Evolutionary conservation across 2,888 invertebrate species (phyloP).

Genomic region (Sinodicranocentrus sp.): DNA sequence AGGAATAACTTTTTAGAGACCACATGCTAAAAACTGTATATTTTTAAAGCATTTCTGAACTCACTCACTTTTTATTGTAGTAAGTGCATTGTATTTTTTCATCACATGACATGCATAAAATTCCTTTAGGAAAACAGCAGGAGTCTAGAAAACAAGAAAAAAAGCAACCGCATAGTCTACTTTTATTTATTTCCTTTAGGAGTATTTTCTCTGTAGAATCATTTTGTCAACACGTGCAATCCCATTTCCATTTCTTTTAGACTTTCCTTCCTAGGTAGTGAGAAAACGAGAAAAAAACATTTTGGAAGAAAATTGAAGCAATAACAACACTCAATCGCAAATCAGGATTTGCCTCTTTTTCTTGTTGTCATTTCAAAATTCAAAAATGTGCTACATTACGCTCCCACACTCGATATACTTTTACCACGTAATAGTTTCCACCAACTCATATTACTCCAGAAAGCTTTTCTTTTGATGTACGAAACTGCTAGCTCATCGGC

Average conservation of each 20-base stretch:
- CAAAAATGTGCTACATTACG: too few relatives aligned
- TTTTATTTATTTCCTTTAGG: constrained; percentile 39
- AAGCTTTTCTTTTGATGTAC: too few relatives aligned
- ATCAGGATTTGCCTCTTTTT: constrained; percentile 6
- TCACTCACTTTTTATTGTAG: constrained; percentile 54
- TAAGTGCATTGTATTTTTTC: constrained; percentile 58
- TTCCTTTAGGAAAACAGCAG: constrained; percentile 68
- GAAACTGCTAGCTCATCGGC: too few relatives aligned
- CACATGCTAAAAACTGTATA: constrained; percentile 57
- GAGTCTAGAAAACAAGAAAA: constrained; percentile 44
- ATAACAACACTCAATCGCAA: constrained; percentile 3
- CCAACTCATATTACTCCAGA: too few relatives aligned
- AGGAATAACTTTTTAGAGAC: constrained; percentile 65
- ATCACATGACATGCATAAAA: constrained; percentile 69
- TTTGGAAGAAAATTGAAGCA: constrained; percentile 22
- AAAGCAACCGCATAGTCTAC: constrained; percentile 60
- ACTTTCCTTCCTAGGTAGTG: not conserved
- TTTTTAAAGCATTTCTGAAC: constrained; percentile 64
- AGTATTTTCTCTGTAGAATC: constrained; percentile 24
- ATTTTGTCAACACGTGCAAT: constrained; percentile 67
- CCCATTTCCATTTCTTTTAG: too few relatives aligned
- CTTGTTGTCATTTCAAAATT: not conserved
- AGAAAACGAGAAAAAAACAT: not conserved
- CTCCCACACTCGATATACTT: too few relatives aligned
- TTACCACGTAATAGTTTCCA: too few relatives aligned